phyloP scores from a whole-genome alignment of 2,888 invertebrate species.

The Drosophila histrio region DNA sequence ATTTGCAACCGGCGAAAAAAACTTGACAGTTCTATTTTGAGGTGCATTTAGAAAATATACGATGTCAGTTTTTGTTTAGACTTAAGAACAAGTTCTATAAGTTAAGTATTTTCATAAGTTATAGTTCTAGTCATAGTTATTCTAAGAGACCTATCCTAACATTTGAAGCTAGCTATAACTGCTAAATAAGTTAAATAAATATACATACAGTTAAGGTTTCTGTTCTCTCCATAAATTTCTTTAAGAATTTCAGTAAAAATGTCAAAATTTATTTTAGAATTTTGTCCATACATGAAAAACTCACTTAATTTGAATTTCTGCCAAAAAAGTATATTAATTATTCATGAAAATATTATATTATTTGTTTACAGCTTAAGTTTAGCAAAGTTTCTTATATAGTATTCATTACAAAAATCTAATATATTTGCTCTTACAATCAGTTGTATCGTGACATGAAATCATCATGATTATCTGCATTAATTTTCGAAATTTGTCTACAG shows the following conservation, averaged over 20 bases:
- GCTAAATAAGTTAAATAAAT: too few species aligned
- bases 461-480: not conserved
- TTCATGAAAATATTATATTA: too few species aligned
- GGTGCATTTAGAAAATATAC: not conserved
- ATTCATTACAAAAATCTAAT: not conserved
- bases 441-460: not conserved
- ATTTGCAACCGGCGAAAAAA: slow-evolving; percentile 20
- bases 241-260: too few species aligned
- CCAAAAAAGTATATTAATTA: not conserved
- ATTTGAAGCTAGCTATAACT: too few species aligned
- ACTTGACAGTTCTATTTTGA: slow-evolving; percentile 6
- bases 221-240: too few species aligned
- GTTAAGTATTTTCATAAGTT: too few species aligned
- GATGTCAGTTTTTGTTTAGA: not conserved
- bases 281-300: not conserved
- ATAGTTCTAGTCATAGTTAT: too few species aligned
- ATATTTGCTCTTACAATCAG: not conserved
- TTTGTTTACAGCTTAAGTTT: not conserved
- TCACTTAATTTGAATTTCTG: not conserved
- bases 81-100: not conserved
- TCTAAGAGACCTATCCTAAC: not conserved
- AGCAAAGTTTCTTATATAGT: not conserved
- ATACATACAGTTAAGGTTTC: too few species aligned
- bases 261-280: not conserved
- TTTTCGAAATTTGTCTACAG: not conserved